Conservation (phyloP, 2,888 invertebrate species). For the Fragum fragum region DNA sequence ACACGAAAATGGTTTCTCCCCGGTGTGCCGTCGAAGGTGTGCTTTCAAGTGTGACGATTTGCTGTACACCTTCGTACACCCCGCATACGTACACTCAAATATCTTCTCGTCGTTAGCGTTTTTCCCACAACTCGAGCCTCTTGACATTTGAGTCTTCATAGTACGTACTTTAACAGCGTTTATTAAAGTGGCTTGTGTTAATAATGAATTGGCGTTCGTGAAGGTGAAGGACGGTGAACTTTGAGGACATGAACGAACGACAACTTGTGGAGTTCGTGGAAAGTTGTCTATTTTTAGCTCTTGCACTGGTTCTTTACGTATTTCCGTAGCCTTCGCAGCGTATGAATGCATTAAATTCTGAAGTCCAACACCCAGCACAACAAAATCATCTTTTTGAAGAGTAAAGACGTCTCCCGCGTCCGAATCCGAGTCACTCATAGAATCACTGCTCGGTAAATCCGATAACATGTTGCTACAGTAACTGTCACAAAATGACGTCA, state of each 20-base stretch:
- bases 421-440: slow-evolving; percentile 48
- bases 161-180: slow-evolving; percentile 72
- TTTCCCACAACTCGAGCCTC: slow-evolving; percentile 39
- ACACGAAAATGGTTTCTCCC: slow-evolving; percentile 89
- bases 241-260: slow-evolving; percentile 58
- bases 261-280: slow-evolving; percentile 63
- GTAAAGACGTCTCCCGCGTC: slow-evolving; percentile 66
- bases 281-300: slow-evolving; percentile 72
- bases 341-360: slow-evolving; percentile 82
- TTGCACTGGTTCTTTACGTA: slow-evolving; percentile 40
- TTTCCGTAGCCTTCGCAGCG: slow-evolving; percentile 68
- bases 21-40: slow-evolving; percentile 97
- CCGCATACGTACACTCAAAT: slow-evolving; percentile 89
- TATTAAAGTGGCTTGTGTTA: slow-evolving; percentile 70
- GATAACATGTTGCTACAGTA: slow-evolving; percentile 64
- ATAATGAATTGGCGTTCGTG: slow-evolving; percentile 70
- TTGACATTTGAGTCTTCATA: slow-evolving; percentile 65
- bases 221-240: slow-evolving; percentile 47
- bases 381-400: slow-evolving; percentile 77
- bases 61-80: slow-evolving; percentile 97
- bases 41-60: slow-evolving; percentile 99
- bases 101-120: slow-evolving; percentile 88
- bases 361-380: slow-evolving; percentile 86
- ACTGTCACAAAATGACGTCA: slow-evolving; percentile 67
- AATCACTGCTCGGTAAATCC: slow-evolving; percentile 50